Conservation (phyloP, 2,888 invertebrate species). For the Drosophila sordidula region DNA sequence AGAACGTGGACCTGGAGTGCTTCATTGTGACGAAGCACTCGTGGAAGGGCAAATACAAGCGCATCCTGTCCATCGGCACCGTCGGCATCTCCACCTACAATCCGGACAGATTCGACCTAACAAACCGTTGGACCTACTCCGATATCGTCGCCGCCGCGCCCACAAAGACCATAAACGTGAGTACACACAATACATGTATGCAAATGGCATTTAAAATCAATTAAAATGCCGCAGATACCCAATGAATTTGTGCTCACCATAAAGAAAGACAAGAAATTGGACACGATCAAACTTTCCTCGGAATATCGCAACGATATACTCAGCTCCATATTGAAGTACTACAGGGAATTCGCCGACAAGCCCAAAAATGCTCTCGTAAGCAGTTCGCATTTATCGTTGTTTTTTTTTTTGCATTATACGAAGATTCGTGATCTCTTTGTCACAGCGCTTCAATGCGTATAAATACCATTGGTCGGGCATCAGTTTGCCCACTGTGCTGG, state of each 20-base stretch:
- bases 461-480: conserved; percentile 99
- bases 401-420: too few species aligned
- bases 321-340: conserved; percentile 94
- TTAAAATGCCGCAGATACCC: conserved; percentile 83
- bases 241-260: conserved; percentile 92
- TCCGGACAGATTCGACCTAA: conserved; percentile 94
- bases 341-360: conserved; percentile 92
- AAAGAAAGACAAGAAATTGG: conserved; percentile 95
- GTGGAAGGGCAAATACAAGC: conserved; percentile 99
- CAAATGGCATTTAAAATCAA: conserved; percentile 1
- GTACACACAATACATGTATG: conserved; percentile 21
- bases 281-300: conserved; percentile 98
- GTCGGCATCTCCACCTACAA: conserved; percentile 98
- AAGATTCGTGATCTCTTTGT: not conserved
- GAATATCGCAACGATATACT: conserved; percentile 97
- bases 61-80: conserved; percentile 98
- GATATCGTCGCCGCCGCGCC: conserved; percentile 91
- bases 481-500: conserved; percentile 93
- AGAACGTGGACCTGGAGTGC: conserved; percentile 98
- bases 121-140: conserved; percentile 96
- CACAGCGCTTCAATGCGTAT: conserved; percentile 93
- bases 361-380: conserved; percentile 91
- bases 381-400: not conserved
- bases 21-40: conserved; percentile 99
- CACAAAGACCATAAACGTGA: conserved; percentile 86